Percentiles rank a stretch among this genome's conserved stretches.
Conservation (phyloP, 1,140 invertebrate genomes). For the Lithobius niger region DNA sequence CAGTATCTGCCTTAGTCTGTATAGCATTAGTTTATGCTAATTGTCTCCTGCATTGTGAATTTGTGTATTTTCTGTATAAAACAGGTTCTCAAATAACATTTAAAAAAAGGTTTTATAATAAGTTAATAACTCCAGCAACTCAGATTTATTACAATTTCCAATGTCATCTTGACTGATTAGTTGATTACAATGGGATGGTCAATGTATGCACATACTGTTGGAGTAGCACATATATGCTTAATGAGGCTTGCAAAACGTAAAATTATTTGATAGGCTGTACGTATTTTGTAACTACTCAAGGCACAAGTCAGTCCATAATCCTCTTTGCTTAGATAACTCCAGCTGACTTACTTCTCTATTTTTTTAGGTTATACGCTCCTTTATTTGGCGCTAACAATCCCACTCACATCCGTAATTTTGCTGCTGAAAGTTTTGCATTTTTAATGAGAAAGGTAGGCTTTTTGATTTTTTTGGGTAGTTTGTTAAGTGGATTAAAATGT, state of each 20-base stretch:
- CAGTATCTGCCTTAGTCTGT: no score
- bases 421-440: conserved; percentile 87
- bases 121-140: no score
- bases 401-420: conserved; percentile 75
- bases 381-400: conserved; percentile 54
- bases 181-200: no score
- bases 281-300: background rate
- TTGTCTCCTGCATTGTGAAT: no score
- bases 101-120: no score
- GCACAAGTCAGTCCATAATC: conserved; percentile 1
- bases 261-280: background rate
- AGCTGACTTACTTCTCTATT: background rate
- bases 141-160: no score
- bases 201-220: no score
- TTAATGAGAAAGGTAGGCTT: conserved; percentile 66
- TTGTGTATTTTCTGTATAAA: no score
- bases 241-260: background rate
- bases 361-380: conserved; percentile 48
- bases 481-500: no score
- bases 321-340: background rate
- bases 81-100: no score
- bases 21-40: no score
- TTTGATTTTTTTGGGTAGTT: conserved; percentile 11
- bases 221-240: background rate
- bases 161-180: no score